Base-by-base conservation (phyloP, 35 echinoderm and acorn worm genomes). In the Ophioderma brevispina region DNA sequence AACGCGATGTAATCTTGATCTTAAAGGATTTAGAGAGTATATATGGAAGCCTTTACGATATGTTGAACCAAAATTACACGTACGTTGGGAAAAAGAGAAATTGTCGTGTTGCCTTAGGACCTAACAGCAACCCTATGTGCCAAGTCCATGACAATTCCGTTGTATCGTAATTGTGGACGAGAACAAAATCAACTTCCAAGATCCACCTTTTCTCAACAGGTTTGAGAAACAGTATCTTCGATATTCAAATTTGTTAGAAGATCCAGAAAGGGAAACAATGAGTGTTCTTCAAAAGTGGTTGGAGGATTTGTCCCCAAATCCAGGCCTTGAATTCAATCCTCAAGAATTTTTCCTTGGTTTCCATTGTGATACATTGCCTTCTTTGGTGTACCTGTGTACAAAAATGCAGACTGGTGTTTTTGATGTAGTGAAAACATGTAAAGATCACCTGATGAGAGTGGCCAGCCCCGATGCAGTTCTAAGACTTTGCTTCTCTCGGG, bases 61-160 rank as follows among this genome's bases (percentile, higher is more conserved):
- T 87, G 85, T 52, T 87, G 76, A 87, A 87, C 75, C 85, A 87
- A 37, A 87, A 78, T 32, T 87, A 87, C 75, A 78, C 70, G 0
- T 13, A 70, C 11, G 70, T 87, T 38, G 85, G 85, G 10, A 77
- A 78, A 18, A 87, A 87, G 25, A 10, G 70, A 34, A 64, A 78
- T 37, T 87, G 85, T 35, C 64, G 85, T 31, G 85, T 87, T 17
- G 85, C 85, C 0, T 31, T 87, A 37, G 85, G 85, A 15, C 34
- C 85, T n/a, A 34, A 87, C 28, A 87, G 85, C 38, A 87, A 78
- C 32, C 85, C 85, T 17, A 87, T 87, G 85, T 87, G 85, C 31
- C 64, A 87, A 40, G 70, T 87, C 11, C 85, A 87, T 41, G 4
- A n/a, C 17, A 78, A 17, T 87, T 87, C 31, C 35, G 85, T 17